Conservation (phyloP, 2,797 vertebrate species). For the Babyrousa celebensis region DNA sequence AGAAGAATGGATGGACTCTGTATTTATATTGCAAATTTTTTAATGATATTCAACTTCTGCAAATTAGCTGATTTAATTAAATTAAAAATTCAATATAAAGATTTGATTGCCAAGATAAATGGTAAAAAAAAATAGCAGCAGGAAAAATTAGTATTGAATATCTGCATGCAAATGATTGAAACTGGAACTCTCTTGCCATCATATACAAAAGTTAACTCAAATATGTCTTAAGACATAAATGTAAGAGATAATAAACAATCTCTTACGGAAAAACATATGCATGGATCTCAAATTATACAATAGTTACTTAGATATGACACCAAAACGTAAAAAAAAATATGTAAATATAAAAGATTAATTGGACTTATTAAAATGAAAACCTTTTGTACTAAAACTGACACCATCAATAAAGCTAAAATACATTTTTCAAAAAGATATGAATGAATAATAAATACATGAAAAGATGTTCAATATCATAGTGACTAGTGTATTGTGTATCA, state of each 20-base stretch:
- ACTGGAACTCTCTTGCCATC: background rate
- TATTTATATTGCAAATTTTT: background rate
- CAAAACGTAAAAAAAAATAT: background rate
- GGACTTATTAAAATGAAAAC: background rate
- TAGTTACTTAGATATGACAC: background rate
- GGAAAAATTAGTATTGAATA: background rate
- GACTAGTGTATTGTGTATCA: background rate
- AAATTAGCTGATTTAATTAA: background rate
- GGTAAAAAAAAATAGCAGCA: background rate
- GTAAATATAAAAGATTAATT: background rate
- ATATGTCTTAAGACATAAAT: background rate
- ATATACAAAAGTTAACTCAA: background rate
- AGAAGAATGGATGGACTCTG: background rate
- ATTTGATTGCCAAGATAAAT: background rate
- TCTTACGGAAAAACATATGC: background rate
- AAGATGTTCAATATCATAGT: background rate
- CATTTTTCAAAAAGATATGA: background rate
- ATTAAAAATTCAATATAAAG: background rate
- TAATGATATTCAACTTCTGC: background rate
- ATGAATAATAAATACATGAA: background rate
- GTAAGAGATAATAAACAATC: background rate
- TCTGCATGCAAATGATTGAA: background rate
- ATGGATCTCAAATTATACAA: background rate
- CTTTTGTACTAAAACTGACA: background rate
- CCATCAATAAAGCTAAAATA: background rate